phyloP scores from a whole-genome alignment of 2,113 vertebrate species.

The Callopanchax toddi region DNA sequence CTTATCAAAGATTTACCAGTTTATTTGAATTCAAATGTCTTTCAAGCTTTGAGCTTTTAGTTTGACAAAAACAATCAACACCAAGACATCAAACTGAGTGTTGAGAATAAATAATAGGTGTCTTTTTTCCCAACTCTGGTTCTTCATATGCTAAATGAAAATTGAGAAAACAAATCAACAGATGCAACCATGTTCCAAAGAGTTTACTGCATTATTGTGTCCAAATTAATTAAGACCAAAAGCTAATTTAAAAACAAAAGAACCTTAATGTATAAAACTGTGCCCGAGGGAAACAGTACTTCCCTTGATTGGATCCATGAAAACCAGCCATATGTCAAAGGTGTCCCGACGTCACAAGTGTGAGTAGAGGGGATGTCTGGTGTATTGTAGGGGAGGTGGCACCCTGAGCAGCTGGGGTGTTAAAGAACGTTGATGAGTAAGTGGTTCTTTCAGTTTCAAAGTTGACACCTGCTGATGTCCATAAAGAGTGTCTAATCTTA shows the following conservation, averaged over 20 bases:
- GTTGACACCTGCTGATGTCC: slow-evolving; percentile 66
- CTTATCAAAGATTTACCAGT: background rate
- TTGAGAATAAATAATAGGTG: background rate
- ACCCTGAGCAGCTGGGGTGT: slow-evolving; percentile 49
- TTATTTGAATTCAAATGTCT: background rate
- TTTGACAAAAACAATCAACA: background rate
- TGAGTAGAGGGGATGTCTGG: slow-evolving; percentile 21
- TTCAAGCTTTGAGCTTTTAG: background rate
- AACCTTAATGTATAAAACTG: slow-evolving; percentile 44
- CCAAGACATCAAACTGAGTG: background rate
- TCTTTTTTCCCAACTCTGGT: background rate
- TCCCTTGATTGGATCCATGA: slow-evolving; percentile 32
- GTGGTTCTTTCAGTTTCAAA: slow-evolving; percentile 44
- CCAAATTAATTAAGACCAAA: slow-evolving; percentile 4
- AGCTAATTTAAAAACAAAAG: slow-evolving; percentile 31
- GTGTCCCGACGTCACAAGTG: slow-evolving; percentile 25
- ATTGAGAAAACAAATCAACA: background rate
- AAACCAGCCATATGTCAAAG: slow-evolving; percentile 44
- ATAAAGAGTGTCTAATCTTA: slow-evolving; percentile 44
- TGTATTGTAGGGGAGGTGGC: slow-evolving; percentile 38
- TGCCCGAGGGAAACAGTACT: slow-evolving; percentile 36
- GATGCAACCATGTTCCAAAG: background rate
- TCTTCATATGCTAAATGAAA: background rate
- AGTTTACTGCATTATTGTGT: background rate
- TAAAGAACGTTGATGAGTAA: slow-evolving; percentile 34